phyloP scores from a whole-genome alignment of 1,140 invertebrate genomes.

The Prorops nasuta region DNA sequence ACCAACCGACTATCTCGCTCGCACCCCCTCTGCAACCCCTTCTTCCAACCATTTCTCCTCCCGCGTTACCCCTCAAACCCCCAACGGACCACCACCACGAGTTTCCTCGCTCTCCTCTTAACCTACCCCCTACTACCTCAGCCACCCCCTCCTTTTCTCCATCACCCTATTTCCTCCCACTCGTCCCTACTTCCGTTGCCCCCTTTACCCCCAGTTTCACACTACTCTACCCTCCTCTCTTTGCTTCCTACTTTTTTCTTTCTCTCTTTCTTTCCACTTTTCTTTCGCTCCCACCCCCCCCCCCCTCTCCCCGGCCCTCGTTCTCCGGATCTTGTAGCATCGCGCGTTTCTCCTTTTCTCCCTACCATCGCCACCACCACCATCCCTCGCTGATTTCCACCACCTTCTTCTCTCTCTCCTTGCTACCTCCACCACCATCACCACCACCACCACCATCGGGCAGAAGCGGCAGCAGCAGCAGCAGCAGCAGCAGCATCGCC shows the following conservation, averaged over 20 bases:
- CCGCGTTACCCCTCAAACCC: background rate
- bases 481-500: no score
- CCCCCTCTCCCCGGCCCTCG: conserved; percentile 3
- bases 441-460: conserved; percentile 4
- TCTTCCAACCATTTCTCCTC: no score
- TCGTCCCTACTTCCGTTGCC: background rate
- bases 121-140: background rate
- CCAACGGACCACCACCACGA: no score
- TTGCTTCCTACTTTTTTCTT: conserved; percentile 8
- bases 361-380: conserved; percentile 2
- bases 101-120: no score
- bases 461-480: background rate
- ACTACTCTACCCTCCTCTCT: no score
- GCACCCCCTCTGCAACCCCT: no score
- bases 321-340: conserved; percentile 5
- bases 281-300: background rate
- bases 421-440: background rate
- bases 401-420: background rate
- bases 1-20: conserved; percentile 16
- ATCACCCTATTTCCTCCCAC: no score
- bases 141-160: background rate
- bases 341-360: conserved; percentile 3
- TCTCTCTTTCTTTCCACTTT: background rate
- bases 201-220: background rate
- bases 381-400: conserved; percentile 1